A percentile compares a stretch with the other conserved stretches of the same genome.
Evolutionary conservation across 2,888 invertebrate genomes (phyloP).

Genomic region (Anthoptus insignis): DNA sequence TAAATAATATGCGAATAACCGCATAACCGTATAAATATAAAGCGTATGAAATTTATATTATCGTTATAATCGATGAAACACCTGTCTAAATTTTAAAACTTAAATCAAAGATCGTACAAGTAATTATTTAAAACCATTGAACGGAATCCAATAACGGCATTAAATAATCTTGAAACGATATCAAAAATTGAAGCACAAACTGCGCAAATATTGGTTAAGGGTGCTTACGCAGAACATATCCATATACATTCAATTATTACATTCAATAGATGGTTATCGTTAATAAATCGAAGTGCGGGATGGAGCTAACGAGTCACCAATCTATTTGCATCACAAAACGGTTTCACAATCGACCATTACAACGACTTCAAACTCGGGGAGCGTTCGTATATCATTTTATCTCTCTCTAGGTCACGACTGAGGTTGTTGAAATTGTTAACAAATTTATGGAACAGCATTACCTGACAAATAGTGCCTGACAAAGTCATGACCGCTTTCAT

Average conservation of each 20-base stretch:
- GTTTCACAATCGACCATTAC: constrained; percentile 27
- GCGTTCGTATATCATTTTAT: constrained; percentile 14
- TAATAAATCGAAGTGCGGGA: constrained; percentile 16
- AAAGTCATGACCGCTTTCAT: no score
- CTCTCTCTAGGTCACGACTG: constrained; percentile 22
- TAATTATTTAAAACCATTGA: no score
- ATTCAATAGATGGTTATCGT: constrained; percentile 25
- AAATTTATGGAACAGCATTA: no score
- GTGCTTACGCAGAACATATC: constrained; percentile 12
- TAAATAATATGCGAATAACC: no score
- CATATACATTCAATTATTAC: constrained; percentile 5
- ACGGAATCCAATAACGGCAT: background rate
- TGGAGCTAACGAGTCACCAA: constrained; percentile 19
- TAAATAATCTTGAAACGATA: background rate
- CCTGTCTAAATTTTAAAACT: no score
- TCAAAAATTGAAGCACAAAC: background rate
- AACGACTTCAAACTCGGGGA: background rate
- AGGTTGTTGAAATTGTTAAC: constrained; percentile 3
- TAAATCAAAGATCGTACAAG: no score
- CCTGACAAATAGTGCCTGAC: no score
- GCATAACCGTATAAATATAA: no score
- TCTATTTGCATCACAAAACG: constrained; percentile 30
- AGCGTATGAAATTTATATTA: no score
- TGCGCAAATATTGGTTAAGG: background rate
- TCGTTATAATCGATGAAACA: background rate